Evolutionary conservation across 35 echinoderm and acorn worm genomes (phyloP).

Genomic region (Ophiothrix spiculata): DNA sequence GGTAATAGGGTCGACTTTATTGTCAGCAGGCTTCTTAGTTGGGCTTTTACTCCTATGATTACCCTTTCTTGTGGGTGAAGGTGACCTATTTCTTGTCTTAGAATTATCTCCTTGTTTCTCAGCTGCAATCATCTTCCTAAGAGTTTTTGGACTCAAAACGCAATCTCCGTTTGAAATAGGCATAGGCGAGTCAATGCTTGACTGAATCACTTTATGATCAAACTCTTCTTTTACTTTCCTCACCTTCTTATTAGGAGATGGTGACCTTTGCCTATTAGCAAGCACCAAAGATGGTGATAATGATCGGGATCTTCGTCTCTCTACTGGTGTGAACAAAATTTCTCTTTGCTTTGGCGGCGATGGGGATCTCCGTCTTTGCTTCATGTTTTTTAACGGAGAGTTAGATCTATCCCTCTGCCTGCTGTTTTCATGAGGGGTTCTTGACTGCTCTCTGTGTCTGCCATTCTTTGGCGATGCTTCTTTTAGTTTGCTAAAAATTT

Average conservation of each 20-base stretch:
- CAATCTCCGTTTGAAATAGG: background rate
- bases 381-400: background rate
- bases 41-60: conserved; percentile 4
- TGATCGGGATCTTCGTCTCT: background rate
- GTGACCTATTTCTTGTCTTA: background rate
- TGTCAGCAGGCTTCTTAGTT: background rate
- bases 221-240: too few relatives aligned
- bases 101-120: background rate
- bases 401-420: background rate
- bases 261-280: conserved; percentile 1
- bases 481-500: background rate
- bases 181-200: background rate
- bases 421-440: background rate
- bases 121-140: background rate
- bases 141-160: background rate
- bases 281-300: background rate
- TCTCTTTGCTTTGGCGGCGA: background rate
- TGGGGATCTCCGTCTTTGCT: background rate
- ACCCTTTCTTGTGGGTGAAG: background rate
- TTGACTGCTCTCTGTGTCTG: background rate
- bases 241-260: background rate
- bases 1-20: background rate
- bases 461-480: too few relatives aligned
- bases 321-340: background rate
- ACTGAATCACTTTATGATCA: background rate